Percentiles rank a stretch among this genome's conserved stretches.
These are phyloP conservation scores for Semaprochilodus insignis DNA, from an alignment of 2,797 vertebrate species.

Conservation along the genomic window DNA sequence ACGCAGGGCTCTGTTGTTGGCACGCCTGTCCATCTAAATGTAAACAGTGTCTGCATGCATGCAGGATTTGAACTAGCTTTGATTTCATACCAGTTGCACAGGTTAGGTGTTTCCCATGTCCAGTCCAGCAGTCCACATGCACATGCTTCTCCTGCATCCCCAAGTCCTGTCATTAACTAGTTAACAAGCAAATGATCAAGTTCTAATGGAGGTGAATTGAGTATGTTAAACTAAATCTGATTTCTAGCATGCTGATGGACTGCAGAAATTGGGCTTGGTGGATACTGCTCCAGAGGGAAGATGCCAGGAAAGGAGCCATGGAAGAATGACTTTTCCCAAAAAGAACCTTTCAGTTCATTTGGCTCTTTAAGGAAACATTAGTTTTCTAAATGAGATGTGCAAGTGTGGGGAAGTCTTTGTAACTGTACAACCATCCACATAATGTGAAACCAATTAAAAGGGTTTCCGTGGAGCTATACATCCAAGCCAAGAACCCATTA, in stretches of 20 bases:
- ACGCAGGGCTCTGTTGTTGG: not conserved
- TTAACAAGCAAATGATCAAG: not conserved
- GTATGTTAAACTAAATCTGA: not conserved
- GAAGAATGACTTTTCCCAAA: not conserved
- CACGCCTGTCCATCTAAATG: not conserved
- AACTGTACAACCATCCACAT: no score
- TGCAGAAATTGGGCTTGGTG: not conserved
- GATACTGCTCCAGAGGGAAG: not conserved
- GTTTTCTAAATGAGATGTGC: no score
- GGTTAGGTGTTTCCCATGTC: not conserved
- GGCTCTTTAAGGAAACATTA: no score
- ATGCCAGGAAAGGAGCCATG: not conserved
- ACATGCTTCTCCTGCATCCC: not conserved
- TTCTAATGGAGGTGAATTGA: not conserved
- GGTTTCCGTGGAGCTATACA: not conserved
- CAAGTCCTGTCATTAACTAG: not conserved
- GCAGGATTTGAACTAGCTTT: not conserved
- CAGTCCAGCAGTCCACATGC: not conserved
- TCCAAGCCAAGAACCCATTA: not conserved
- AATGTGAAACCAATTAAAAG: not conserved
- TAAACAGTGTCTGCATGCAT: conserved; percentile 29
- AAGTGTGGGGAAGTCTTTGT: no score
- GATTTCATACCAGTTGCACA: not conserved
- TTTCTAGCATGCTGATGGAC: not conserved
- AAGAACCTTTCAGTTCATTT: not conserved